These are phyloP conservation scores for Monochamus saltuarius DNA, from an alignment of 1,140 invertebrate genomes.

Conservation along the genomic window DNA sequence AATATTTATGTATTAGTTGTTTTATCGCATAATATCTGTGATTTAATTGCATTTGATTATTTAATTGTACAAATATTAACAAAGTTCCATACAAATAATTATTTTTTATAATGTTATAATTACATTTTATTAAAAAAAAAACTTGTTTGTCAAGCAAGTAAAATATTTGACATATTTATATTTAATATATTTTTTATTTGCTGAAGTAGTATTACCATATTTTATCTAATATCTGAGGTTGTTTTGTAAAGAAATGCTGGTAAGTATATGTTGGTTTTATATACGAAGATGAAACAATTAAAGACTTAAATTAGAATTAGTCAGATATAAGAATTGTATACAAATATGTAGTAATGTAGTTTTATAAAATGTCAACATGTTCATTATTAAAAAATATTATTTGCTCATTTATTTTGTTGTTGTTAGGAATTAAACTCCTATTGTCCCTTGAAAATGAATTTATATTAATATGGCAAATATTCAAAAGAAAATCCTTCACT, in stretches of 20 bases:
- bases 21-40: conserved; percentile 25
- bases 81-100: background rate
- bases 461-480: no score
- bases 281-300: conserved; percentile 11
- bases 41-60: conserved; percentile 17
- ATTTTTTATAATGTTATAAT: conserved; percentile 4
- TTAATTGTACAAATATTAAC: conserved; percentile 7
- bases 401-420: background rate
- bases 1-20: conserved; percentile 77
- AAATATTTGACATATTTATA: background rate
- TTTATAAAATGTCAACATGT: conserved; percentile 11
- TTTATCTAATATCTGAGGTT: background rate
- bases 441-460: no score
- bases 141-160: background rate
- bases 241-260: background rate
- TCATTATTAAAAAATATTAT: background rate
- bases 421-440: no score
- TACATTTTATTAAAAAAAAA: background rate
- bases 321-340: background rate
- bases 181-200: background rate
- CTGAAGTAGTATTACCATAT: background rate
- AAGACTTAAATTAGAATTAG: conserved; percentile 4
- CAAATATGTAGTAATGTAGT: conserved; percentile 1
- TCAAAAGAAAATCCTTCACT: no score
- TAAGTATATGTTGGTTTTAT: conserved; percentile 10